Conservation (phyloP, 2,888 invertebrate genomes). For the Steinernema scapterisci region DNA sequence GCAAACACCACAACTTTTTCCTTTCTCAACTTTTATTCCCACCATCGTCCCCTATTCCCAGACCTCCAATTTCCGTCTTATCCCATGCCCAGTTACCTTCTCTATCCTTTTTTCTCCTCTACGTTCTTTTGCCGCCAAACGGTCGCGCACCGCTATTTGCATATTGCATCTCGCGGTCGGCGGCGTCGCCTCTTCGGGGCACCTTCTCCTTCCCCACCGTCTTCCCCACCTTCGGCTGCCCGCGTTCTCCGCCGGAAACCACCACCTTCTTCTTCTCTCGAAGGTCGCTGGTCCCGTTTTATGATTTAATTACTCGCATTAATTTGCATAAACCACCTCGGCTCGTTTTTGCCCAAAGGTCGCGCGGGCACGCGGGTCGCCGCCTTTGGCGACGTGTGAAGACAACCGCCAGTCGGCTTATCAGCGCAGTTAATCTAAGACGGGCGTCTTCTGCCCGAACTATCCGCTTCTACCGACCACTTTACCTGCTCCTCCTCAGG, state of each 20-base stretch:
- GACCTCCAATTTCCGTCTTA: conserved; percentile 20
- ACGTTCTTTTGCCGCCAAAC: not conserved
- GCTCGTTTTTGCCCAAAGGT: not conserved
- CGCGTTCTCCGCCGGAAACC: not conserved
- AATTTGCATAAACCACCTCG: not conserved
- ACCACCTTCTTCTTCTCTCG: not conserved
- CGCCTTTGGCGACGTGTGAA: not conserved
- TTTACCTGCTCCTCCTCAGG: not conserved
- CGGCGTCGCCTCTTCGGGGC: not conserved
- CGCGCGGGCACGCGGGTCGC: not conserved
- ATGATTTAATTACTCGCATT: conserved; percentile 4
- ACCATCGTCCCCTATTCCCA: not conserved
- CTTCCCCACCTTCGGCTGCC: not conserved
- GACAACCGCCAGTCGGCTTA: not conserved
- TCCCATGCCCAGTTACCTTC: conserved; percentile 4
- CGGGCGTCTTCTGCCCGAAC: not conserved
- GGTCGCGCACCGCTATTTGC: conserved; percentile 7
- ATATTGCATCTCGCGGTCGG: not conserved
- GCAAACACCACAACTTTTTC: not conserved
- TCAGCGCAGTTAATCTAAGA: conserved; percentile 3
- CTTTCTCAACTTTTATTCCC: not conserved
- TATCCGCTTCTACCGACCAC: conserved; percentile 13
- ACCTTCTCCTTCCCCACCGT: not conserved
- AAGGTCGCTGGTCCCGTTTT: conserved; percentile 25
- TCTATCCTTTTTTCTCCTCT: not conserved